Percentiles rank a stretch among this genome's conserved stretches.
Conservation (phyloP, 2,113 vertebrate genomes). For the Leptodactylus fuscus region DNA sequence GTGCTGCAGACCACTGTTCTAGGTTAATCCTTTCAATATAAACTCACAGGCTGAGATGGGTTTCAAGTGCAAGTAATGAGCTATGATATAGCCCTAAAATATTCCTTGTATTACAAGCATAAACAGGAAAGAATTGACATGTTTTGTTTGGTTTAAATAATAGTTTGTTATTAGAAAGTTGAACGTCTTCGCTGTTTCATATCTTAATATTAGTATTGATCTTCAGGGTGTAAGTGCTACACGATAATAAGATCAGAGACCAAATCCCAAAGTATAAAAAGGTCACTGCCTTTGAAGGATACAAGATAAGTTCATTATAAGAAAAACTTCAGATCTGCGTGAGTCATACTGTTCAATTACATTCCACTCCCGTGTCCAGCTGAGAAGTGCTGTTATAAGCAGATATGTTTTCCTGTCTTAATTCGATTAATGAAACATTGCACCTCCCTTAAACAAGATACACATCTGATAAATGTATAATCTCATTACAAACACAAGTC, state of each 20-base stretch:
- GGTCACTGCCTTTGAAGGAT: slow-evolving; percentile 35
- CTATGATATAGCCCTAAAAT: too few relatives aligned
- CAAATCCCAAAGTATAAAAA: slow-evolving; percentile 41
- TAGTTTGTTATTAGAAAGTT: neutral
- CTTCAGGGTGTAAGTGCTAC: neutral
- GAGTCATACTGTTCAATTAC: slow-evolving; percentile 50
- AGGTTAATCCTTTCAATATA: too few relatives aligned
- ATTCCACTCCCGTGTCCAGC: slow-evolving; percentile 29
- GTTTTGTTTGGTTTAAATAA: neutral
- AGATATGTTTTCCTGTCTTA: slow-evolving; percentile 30
- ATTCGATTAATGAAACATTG: slow-evolving; percentile 32
- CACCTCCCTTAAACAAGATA: neutral
- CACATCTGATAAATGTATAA: slow-evolving; percentile 33
- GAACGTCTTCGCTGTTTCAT: neutral
- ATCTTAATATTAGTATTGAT: slow-evolving; percentile 19
- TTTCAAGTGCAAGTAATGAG: too few relatives aligned
- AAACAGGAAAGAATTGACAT: neutral
- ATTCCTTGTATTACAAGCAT: too few relatives aligned
- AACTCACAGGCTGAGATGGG: too few relatives aligned
- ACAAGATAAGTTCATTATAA: slow-evolving; percentile 34
- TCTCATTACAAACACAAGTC: slow-evolving; percentile 36
- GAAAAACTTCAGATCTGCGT: slow-evolving; percentile 21
- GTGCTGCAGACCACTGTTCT: too few relatives aligned
- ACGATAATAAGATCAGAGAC: slow-evolving; percentile 25
- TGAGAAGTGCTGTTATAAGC: slow-evolving; percentile 18